Percentiles rank a stretch among this genome's conserved stretches.
Evolutionary conservation across 35 echinoderm and acorn worm genomes (phyloP).

Genomic region (Amphiura filiformis): DNA sequence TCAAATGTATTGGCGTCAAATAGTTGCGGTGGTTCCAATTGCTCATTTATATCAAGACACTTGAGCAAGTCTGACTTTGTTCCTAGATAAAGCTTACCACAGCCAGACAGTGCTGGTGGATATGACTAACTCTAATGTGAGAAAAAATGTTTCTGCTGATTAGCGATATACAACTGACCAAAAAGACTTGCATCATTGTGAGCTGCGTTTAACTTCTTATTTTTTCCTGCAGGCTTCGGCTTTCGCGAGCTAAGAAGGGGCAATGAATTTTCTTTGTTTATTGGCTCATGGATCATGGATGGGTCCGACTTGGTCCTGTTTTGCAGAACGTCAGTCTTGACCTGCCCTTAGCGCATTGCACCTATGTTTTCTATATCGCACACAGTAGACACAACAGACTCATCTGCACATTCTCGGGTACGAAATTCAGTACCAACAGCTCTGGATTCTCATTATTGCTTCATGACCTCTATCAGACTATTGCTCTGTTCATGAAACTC

Average conservation of each 20-base stretch:
- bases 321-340: constrained; percentile 15
- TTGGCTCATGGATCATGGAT: constrained; percentile 54
- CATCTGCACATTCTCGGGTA: constrained; percentile 24
- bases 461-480: constrained; percentile 7
- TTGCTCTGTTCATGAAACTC: background rate
- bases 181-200: background rate
- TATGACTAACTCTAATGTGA: background rate
- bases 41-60: background rate
- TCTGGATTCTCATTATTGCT: constrained; percentile 5
- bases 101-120: background rate
- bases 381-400: constrained; percentile 18
- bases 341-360: constrained; percentile 18
- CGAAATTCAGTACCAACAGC: constrained; percentile 21
- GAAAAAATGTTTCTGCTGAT: background rate
- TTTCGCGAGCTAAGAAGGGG: constrained; percentile 2
- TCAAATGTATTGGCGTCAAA: constrained; percentile 14
- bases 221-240: background rate
- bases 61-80: constrained; percentile 28
- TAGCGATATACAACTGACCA: background rate
- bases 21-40: background rate
- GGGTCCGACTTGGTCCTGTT: constrained; percentile 31
- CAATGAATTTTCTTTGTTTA: constrained; percentile 39
- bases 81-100: background rate
- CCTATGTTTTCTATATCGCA: constrained; percentile 18
- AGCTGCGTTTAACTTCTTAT: background rate